These are phyloP conservation scores for Thymelicus sylvestris DNA, from an alignment of 2,888 invertebrate genomes.

Conservation along the genomic window DNA sequence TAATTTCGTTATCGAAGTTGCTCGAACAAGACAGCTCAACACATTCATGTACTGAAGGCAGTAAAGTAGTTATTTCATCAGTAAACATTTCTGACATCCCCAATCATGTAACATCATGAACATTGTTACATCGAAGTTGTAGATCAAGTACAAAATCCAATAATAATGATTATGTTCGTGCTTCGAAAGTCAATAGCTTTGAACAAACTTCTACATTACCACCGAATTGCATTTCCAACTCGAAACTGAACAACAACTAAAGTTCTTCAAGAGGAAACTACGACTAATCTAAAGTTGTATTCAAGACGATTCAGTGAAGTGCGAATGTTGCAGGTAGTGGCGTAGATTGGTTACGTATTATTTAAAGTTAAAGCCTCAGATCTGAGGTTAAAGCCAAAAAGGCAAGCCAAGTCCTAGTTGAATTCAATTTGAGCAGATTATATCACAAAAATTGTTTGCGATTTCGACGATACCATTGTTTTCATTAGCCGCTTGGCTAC, in stretches of 20 bases:
- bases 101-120: constrained; percentile 7
- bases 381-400: background rate
- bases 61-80: constrained; percentile 23
- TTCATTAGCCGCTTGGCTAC: too few relatives aligned
- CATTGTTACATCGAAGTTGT: constrained; percentile 11
- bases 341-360: background rate
- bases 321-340: constrained; percentile 1
- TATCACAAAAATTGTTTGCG: background rate
- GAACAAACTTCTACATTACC: constrained; percentile 30
- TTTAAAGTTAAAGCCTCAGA: background rate
- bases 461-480: background rate
- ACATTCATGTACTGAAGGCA: background rate
- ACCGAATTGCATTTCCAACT: constrained; percentile 17
- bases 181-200: constrained; percentile 27
- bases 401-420: background rate
- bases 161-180: constrained; percentile 21
- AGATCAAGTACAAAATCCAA: constrained; percentile 5
- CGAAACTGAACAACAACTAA: constrained; percentile 12
- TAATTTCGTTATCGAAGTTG: background rate
- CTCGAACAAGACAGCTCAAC: background rate
- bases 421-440: constrained; percentile 2
- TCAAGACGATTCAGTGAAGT: constrained; percentile 1
- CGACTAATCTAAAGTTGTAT: constrained; percentile 15
- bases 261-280: constrained; percentile 14
- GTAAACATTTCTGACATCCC: constrained; percentile 14